phyloP scores from a whole-genome alignment of 1,140 invertebrate genomes.

The Heliconius hewitsoni region DNA sequence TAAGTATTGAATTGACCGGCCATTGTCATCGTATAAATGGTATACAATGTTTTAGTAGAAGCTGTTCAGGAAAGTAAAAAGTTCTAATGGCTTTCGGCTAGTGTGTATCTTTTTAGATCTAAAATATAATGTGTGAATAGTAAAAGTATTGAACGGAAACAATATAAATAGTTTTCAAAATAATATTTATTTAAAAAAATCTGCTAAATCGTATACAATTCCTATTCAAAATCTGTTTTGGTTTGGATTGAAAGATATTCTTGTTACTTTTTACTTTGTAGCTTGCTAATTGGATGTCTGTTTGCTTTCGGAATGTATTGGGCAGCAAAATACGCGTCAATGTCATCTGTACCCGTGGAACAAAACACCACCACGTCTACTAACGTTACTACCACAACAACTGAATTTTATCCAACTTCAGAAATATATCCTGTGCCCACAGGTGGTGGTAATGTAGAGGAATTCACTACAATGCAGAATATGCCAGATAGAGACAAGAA shows the following conservation, averaged over 20 bases:
- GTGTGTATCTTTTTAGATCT: conserved; percentile 23
- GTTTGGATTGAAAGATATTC: too few species aligned
- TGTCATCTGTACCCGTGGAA: background rate
- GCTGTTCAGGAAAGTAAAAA: background rate
- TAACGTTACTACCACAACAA: background rate
- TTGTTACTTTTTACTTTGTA: background rate
- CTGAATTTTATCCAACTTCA: background rate
- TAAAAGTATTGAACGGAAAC: background rate
- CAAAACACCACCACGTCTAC: background rate
- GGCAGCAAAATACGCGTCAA: conserved; percentile 27
- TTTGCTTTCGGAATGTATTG: conserved; percentile 34
- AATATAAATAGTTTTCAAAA: too few species aligned
- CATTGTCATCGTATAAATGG: background rate
- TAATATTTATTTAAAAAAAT: too few species aligned
- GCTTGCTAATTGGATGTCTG: conserved; percentile 14
- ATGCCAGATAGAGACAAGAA: background rate
- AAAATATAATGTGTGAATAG: background rate
- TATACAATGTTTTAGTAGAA: background rate
- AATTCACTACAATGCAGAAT: background rate
- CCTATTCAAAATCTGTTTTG: too few species aligned
- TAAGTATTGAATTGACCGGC: background rate
- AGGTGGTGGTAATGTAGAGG: background rate
- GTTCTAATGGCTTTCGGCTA: conserved; percentile 34
- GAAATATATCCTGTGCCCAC: background rate
- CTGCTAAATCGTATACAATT: too few species aligned